Conservation (phyloP, 30 jellyfish, hydroid and myxozoan genomes). For the Aurelia aurita complex sp. Pacific region DNA sequence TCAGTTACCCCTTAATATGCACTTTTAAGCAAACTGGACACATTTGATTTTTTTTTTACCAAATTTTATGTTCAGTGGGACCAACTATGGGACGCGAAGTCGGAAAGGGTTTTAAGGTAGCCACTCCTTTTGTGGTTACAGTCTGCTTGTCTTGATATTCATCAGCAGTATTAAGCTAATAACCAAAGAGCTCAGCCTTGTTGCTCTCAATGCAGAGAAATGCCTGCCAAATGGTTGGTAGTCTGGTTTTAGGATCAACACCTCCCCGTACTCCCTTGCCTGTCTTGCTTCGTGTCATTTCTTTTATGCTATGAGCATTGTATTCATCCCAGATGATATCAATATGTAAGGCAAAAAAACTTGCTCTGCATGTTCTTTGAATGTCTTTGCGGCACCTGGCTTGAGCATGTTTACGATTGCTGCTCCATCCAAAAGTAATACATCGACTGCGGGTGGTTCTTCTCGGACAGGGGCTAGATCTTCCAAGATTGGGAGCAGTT, state of each 20-base stretch:
- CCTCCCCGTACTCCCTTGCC: constrained; percentile 65
- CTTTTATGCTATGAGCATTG: constrained; percentile 1
- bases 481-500: constrained; percentile 24
- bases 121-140: constrained; percentile 8
- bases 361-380: constrained; percentile 13
- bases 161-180: background rate
- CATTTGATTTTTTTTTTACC: no score
- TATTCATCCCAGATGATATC: constrained; percentile 37
- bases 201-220: constrained; percentile 21
- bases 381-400: constrained; percentile 40
- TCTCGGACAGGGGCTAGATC: constrained; percentile 21
- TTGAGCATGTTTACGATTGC: constrained; percentile 44
- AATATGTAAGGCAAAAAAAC: constrained; percentile 21
- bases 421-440: constrained; percentile 43
- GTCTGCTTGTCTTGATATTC: constrained; percentile 19
- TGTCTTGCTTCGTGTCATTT: constrained; percentile 23
- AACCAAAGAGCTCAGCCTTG: background rate
- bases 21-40: no score
- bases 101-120: background rate
- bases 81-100: no score
- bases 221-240: constrained; percentile 59
- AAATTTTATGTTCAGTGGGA: no score
- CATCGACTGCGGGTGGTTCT: constrained; percentile 22
- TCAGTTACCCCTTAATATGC: no score
- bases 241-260: constrained; percentile 7